A percentile compares a stretch with the other conserved stretches of the same genome.
Conservation (phyloP, 2,113 vertebrate species). For the Leuciscus idus region DNA sequence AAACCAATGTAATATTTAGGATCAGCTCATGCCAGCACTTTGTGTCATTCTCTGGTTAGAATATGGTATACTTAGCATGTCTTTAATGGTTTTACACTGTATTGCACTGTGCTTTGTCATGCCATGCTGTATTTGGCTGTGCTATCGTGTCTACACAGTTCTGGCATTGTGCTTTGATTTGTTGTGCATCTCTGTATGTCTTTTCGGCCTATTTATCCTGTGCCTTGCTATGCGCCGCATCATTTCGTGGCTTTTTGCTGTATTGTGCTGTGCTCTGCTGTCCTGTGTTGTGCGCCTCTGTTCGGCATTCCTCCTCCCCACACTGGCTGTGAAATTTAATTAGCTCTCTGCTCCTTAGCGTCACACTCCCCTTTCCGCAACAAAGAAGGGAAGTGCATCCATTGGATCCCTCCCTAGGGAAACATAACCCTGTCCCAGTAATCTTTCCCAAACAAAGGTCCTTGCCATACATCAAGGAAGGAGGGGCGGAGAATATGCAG, state of each 20-base stretch:
- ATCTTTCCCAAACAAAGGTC: slow-evolving; percentile 81
- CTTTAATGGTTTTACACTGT: slow-evolving; percentile 19
- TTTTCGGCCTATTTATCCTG: slow-evolving; percentile 6
- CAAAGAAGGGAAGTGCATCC: slow-evolving; percentile 80
- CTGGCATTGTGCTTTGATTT: slow-evolving; percentile 28
- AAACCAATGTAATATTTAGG: background rate
- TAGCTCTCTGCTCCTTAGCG: slow-evolving; percentile 75
- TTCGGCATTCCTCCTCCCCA: slow-evolving; percentile 69
- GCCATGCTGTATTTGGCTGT: background rate
- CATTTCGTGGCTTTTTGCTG: slow-evolving; percentile 21
- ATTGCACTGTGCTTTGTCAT: slow-evolving; percentile 8
- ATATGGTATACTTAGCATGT: slow-evolving; percentile 1
- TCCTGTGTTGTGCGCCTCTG: slow-evolving; percentile 47
- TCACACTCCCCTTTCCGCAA: slow-evolving; percentile 70
- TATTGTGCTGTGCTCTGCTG: slow-evolving; percentile 24
- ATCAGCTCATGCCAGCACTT: background rate
- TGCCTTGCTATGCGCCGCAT: background rate
- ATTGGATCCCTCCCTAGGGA: slow-evolving; percentile 81
- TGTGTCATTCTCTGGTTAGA: background rate
- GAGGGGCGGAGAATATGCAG: slow-evolving; percentile 48
- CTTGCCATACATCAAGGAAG: slow-evolving; percentile 73
- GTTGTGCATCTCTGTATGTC: slow-evolving; percentile 24
- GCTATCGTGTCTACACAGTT: slow-evolving; percentile 2
- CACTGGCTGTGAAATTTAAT: slow-evolving; percentile 85
- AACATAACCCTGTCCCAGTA: slow-evolving; percentile 82